These are phyloP conservation scores for Aphrophora alni DNA, from an alignment of 2,888 invertebrate species.

Conservation along the genomic window DNA sequence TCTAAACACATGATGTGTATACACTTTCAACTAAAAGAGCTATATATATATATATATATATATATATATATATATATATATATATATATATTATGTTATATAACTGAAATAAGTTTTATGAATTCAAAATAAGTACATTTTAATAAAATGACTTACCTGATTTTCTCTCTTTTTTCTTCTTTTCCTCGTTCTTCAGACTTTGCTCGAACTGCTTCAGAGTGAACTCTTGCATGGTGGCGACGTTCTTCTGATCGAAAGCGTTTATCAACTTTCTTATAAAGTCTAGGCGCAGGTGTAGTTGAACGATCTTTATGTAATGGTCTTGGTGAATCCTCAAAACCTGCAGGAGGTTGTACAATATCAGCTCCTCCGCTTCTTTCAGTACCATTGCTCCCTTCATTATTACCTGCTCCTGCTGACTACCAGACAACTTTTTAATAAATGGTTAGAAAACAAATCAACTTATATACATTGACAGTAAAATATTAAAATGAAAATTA, in stretches of 20 bases:
- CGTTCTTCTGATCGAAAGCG: conserved; percentile 82
- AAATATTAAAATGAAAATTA: too few species aligned
- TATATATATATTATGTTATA: too few species aligned
- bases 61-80: too few species aligned
- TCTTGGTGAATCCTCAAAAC: conserved; percentile 85
- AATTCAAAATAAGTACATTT: too few species aligned
- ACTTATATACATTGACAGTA: too few species aligned
- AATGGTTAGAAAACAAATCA: neutral
- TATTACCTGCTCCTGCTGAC: conserved; percentile 25
- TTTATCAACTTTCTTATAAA: conserved; percentile 81
- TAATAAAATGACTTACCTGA: too few species aligned
- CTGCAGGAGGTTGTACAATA: conserved; percentile 87
- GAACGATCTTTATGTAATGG: conserved; percentile 50
- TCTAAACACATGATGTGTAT: too few species aligned
- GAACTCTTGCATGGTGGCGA: conserved; percentile 69
- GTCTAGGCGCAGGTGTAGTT: conserved; percentile 59
- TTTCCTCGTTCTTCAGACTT: conserved; percentile 82
- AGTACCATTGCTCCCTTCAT: conserved; percentile 18
- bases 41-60: too few species aligned
- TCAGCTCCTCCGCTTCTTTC: conserved; percentile 57
- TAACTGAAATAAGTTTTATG: too few species aligned
- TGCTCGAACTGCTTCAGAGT: conserved; percentile 75
- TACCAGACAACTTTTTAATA: neutral
- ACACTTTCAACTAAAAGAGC: too few species aligned
- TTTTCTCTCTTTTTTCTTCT: conserved; percentile 63